A percentile compares a stretch with the other conserved stretches of the same genome.
Conservation (phyloP, 92 coral and sea anemone species). For the Desmophyllum pertusum region DNA sequence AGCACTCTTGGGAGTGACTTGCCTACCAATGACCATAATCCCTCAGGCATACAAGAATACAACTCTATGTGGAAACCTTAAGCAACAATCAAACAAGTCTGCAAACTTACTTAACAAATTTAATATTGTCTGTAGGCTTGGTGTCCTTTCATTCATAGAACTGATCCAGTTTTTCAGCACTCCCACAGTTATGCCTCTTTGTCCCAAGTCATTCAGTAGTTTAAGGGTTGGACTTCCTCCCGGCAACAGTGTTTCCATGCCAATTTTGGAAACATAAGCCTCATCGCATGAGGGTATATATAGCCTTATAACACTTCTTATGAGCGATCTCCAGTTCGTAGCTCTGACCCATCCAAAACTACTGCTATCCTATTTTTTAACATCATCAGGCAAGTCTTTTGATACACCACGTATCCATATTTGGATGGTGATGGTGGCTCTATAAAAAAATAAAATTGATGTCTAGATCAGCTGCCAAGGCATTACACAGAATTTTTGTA, state of each 20-base stretch:
- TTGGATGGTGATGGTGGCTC: constrained; percentile 1
- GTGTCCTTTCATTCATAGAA: constrained; percentile 22
- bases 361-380: constrained; percentile 57
- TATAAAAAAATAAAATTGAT: neutral
- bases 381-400: constrained; percentile 63
- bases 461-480: neutral
- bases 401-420: constrained; percentile 48
- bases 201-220: constrained; percentile 72
- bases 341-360: constrained; percentile 59
- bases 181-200: constrained; percentile 59
- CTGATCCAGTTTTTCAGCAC: constrained; percentile 67
- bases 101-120: constrained; percentile 28
- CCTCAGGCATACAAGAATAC: neutral
- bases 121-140: constrained; percentile 57
- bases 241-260: constrained; percentile 70
- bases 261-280: constrained; percentile 58
- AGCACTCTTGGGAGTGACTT: too few relatives aligned
- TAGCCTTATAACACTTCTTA: constrained; percentile 48
- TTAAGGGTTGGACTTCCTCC: constrained; percentile 83
- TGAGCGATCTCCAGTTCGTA: constrained; percentile 81
- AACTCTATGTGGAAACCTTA: neutral
- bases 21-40: too few relatives aligned
- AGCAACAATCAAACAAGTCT: neutral
- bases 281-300: constrained; percentile 30
- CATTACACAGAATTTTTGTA: too few relatives aligned